Conservation (phyloP, 1,140 invertebrate species). For the Lasaia peninsularis region DNA sequence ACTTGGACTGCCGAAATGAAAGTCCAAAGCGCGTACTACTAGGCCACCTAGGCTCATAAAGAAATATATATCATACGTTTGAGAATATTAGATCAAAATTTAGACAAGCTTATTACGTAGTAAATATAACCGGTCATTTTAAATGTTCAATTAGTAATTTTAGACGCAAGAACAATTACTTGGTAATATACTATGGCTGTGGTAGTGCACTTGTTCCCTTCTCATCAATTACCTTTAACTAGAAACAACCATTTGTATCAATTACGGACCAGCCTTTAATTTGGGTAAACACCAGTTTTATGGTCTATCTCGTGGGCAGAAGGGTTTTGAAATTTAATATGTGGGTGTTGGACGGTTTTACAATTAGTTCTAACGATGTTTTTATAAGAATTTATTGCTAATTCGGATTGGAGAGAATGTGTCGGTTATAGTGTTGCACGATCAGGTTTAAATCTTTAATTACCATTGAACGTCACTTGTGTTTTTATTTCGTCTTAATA, state of each 20-base stretch:
- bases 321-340: conserved; percentile 60
- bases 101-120: too few species aligned
- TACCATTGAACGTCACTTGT: neutral
- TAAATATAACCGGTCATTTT: neutral
- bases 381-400: conserved; percentile 57
- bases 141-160: neutral
- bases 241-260: conserved; percentile 71
- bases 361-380: conserved; percentile 33
- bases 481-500: too few species aligned
- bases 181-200: conserved; percentile 12
- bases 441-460: neutral
- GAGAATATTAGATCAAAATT: too few species aligned
- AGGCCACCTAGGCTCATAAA: too few species aligned
- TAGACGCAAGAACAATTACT: neutral
- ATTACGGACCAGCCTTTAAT: conserved; percentile 60
- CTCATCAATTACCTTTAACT: conserved; percentile 59
- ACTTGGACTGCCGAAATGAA: too few species aligned
- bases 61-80: too few species aligned
- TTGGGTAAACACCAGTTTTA: conserved; percentile 72
- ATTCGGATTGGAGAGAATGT: neutral
- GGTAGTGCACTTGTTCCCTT: conserved; percentile 18
- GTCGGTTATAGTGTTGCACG: neutral
- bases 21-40: too few species aligned
- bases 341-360: conserved; percentile 28
- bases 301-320: conserved; percentile 48